Base-by-base conservation (phyloP, 2,113 vertebrate genomes). In the Melanerpes formicivorus region DNA sequence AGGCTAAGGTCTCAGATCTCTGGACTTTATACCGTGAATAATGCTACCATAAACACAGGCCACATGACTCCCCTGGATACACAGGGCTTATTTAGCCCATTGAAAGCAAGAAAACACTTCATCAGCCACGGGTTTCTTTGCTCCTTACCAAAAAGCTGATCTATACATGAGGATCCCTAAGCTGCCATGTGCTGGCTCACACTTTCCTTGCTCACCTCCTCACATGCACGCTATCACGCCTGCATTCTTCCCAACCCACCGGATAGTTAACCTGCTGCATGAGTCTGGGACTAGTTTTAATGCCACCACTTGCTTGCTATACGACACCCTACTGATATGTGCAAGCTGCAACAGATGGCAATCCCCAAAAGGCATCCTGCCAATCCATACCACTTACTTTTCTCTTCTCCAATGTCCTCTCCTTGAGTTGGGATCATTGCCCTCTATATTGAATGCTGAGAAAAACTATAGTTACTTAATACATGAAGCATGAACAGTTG, bases 401-500 rank as follows among this genome's bases (percentile, higher is more conserved):
- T 34, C 76, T 91, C 82, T 83, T 92, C 91, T 93, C 58, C 44
- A 9, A 1, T 85, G 84, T 91, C 87, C 52, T 79, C 67, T 81
- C 29, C 71, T 82, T 63, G 52, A 1, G 0, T 4, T 37, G 56
- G 72, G 79, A 94, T 89, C 91, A 72, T 0, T 91, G 76, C 75
- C 87, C 72, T 84, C 87, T 83, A 26, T 58, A 85, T 1, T 55
- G 78, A 93, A 82, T 14, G 63, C 52, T 78, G 62, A 89, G 78
- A 77, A 90, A 92, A 94, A 67, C 72, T 67, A 32, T n/a, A 15
- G 19, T 87, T 93, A 89, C 14, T 74, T 77, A 85, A 91, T 80
- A 71, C 48, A n/a, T 27, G 79, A 92, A 87, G 91, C 79, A 80
- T 21, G 84, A 93, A 73, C 73, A 92, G 72, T 64, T 89, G 81